Evolutionary conservation across 2,797 vertebrate species (phyloP).

Genomic region (Cyclura pinguis): DNA sequence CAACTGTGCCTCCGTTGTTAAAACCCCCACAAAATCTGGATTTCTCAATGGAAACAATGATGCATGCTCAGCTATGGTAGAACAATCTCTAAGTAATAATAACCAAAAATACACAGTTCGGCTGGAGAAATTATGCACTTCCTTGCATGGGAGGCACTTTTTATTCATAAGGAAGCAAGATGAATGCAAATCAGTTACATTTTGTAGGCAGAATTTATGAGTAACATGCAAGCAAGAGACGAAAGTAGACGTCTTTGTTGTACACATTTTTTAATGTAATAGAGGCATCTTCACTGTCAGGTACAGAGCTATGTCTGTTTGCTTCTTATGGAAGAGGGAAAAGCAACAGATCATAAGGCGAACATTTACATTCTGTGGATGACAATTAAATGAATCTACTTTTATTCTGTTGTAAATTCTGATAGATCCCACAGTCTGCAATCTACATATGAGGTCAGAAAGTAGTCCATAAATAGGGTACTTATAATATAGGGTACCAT

Average conservation of each 20-base stretch:
- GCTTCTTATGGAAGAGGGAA: constrained; percentile 63
- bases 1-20: constrained; percentile 60
- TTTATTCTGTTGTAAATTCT: constrained; percentile 46
- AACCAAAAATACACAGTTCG: constrained; percentile 72
- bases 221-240: constrained; percentile 78
- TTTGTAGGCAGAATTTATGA: constrained; percentile 78
- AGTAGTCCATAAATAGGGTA: constrained; percentile 1
- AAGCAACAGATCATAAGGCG: constrained; percentile 14
- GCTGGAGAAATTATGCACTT: constrained; percentile 68
- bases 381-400: constrained; percentile 10
- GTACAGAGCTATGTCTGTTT: constrained; percentile 65
- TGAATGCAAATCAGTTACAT: constrained; percentile 76
- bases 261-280: constrained; percentile 68
- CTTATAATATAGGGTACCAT: no score
- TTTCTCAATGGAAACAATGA: constrained; percentile 41
- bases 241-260: constrained; percentile 75
- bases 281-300: constrained; percentile 69
- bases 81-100: constrained; percentile 65
- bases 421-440: constrained; percentile 31
- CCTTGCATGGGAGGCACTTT: constrained; percentile 70
- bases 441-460: constrained; percentile 3
- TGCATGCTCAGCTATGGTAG: constrained; percentile 64
- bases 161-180: constrained; percentile 73
- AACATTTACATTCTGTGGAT: constrained; percentile 20
- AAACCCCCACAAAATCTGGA: constrained; percentile 66